Conservation (phyloP, 2,113 vertebrate species). For the Hucho hucho region DNA sequence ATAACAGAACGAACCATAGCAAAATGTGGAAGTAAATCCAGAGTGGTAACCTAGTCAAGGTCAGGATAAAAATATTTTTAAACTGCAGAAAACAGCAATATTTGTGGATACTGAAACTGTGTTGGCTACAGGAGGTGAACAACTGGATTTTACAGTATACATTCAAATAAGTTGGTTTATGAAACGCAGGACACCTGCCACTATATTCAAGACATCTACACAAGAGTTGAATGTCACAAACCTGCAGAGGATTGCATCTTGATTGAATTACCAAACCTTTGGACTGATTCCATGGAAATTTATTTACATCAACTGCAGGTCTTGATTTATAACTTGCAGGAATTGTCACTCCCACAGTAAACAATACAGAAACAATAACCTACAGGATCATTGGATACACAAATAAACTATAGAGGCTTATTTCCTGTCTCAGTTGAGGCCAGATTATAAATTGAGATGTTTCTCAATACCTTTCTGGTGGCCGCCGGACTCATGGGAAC, state of each 20-base stretch:
- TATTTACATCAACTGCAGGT: background rate
- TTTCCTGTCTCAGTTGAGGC: background rate
- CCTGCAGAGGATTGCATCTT: background rate
- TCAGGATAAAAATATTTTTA: conserved; percentile 1
- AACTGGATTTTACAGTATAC: background rate
- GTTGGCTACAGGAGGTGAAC: background rate
- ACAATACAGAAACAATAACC: background rate
- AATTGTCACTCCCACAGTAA: background rate
- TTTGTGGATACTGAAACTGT: background rate
- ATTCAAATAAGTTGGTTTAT: background rate
- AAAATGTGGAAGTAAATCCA: conserved; percentile 14
- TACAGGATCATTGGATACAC: background rate
- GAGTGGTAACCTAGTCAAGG: conserved; percentile 17
- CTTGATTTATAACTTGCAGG: background rate
- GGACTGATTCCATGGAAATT: background rate
- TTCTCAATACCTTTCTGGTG: conserved; percentile 74
- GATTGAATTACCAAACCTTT: background rate
- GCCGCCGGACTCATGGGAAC: conserved; percentile 76
- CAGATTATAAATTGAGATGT: conserved; percentile 54
- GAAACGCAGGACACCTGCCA: background rate
- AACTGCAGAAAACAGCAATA: background rate
- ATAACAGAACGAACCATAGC: background rate
- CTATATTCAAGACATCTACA: too few relatives aligned
- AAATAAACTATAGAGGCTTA: background rate
- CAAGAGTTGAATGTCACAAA: background rate